Percentiles rank a stretch among this genome's conserved stretches.
These are phyloP conservation scores for Maconellicoccus hirsutus DNA, from an alignment of 1,140 invertebrate species.

Conservation along the genomic window DNA sequence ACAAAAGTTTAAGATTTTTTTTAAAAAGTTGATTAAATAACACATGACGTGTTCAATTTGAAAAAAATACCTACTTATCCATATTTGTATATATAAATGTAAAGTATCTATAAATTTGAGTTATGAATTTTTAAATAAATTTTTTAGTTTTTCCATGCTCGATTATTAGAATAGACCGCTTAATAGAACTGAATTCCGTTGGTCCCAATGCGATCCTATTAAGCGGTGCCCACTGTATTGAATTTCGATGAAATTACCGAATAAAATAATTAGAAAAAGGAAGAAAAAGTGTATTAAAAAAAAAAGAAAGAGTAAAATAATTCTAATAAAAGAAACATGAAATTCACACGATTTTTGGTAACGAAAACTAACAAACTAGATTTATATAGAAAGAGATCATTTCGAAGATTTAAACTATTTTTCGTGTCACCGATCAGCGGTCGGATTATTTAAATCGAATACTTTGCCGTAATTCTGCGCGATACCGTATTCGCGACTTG, in stretches of 20 bases:
- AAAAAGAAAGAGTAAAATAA: slow-evolving; percentile 19
- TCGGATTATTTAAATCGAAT: neutral
- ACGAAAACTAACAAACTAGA: slow-evolving; percentile 16
- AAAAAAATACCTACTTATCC: no score
- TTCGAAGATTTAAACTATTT: neutral
- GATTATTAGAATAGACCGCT: no score
- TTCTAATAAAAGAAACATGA: slow-evolving; percentile 11
- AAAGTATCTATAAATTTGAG: no score
- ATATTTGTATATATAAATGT: no score
- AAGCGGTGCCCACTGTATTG: no score
- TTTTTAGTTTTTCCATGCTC: no score
- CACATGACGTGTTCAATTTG: no score
- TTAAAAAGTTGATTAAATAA: no score
- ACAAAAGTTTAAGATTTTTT: no score
- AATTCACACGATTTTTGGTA: slow-evolving; percentile 17
- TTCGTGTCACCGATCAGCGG: slow-evolving; percentile 10
- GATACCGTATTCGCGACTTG: slow-evolving; percentile 33
- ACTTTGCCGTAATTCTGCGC: slow-evolving; percentile 19
- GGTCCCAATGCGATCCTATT: no score
- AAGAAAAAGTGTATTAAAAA: slow-evolving; percentile 12
- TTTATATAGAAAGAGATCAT: slow-evolving; percentile 19
- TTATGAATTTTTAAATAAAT: no score
- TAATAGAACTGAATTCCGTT: no score
- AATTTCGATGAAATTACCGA: neutral
- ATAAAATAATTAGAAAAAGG: neutral